Base-by-base conservation (phyloP, 2,888 invertebrate genomes). In the Leucoptera coffeella region DNA sequence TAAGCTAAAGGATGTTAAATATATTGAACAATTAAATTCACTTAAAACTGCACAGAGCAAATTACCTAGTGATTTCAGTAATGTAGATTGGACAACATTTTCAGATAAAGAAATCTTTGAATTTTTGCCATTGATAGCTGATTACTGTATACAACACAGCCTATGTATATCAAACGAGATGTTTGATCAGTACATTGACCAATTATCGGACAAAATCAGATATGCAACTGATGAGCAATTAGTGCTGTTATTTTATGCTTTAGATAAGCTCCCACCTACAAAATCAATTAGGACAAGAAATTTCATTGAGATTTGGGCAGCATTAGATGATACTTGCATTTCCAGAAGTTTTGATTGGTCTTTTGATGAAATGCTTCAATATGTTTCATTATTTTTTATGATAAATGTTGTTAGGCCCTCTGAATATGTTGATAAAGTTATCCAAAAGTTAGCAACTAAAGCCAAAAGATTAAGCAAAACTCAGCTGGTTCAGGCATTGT, bases 401-500 rank as follows among this genome's bases (percentile, higher is more conserved):
- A 39, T 82, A 25, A 67, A 73, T 45, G 51, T 78, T 26, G 58
- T 59, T 3, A 71, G 60, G 41, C 44, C 58, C 9, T 67, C 76
- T 35, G 75, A 78, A 31, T 86, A 73, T 46, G 58, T 74, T 12
- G 54, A 45, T 36, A 60, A 61, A 32, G 55, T 72, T 13, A 36
- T 82, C 8, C 69, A 73, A 24, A 78, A 71, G 43, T 36, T 80
- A 4, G 56, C 74, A 1, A 52, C 55, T n/a, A 80, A 74, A 45
- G 56, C 77, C 9, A 57, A 71, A n/a, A 61, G 60, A 24, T 47
- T 88, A 32, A 71, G 71, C 4, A 67, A 77, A 2, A 55, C 72
- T 25, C 75, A 85, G 40, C 43, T 85, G 26, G 74, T 87, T 0
- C 80, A 82, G 38, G 62, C 75, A 17, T 64, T 83, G 55, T 86